Percentiles rank a stretch among this genome's conserved stretches.
These are phyloP conservation scores for Dynastes tityus DNA, from an alignment of 2,888 invertebrate species.

Conservation along the genomic window DNA sequence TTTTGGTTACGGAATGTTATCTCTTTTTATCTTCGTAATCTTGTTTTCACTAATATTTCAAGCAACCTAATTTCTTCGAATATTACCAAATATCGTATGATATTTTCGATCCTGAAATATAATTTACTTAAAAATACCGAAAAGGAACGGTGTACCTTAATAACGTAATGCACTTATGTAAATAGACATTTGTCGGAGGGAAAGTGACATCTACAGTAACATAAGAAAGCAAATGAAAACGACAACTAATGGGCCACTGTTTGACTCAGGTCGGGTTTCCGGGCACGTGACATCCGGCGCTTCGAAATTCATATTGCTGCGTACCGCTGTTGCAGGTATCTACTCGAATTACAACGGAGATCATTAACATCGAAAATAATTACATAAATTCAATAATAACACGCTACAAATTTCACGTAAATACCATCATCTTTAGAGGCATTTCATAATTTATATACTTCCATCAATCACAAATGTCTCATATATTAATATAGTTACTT, in stretches of 20 bases:
- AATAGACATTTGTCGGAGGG: conserved; percentile 45
- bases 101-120: too few species aligned
- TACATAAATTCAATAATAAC: conserved; percentile 46
- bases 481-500: too few species aligned
- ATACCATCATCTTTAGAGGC: not conserved
- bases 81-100: too few species aligned
- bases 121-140: not conserved
- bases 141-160: not conserved
- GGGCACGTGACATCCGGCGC: conserved; percentile 62
- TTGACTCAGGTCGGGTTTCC: conserved; percentile 65
- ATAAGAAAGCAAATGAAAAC: conserved; percentile 55
- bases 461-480: too few species aligned
- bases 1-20: too few species aligned
- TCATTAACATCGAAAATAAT: conserved; percentile 50
- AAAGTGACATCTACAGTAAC: conserved; percentile 48
- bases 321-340: conserved; percentile 35
- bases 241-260: conserved; percentile 63
- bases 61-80: too few species aligned
- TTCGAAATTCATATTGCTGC: conserved; percentile 47
- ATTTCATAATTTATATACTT: not conserved
- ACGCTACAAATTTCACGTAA: not conserved
- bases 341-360: conserved; percentile 48
- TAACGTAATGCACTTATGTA: conserved; percentile 43
- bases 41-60: too few species aligned
- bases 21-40: too few species aligned